A percentile compares a stretch with the other conserved stretches of the same genome.
These are phyloP conservation scores for Bos javanicus DNA, from an alignment of 2,113 vertebrate species.

Conservation along the genomic window DNA sequence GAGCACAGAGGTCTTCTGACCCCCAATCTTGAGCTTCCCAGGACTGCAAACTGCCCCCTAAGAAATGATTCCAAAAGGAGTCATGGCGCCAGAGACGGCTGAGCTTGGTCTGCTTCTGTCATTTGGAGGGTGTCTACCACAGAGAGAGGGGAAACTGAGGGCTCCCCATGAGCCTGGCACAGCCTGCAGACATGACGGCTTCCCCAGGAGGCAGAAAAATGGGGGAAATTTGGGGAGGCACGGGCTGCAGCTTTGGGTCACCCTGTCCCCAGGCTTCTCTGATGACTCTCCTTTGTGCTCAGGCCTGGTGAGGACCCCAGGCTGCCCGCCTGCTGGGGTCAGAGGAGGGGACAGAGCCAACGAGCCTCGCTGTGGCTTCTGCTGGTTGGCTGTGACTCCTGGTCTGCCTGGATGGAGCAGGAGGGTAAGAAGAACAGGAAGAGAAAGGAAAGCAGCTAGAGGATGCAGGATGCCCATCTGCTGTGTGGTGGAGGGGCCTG, in stretches of 20 bases:
- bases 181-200: rapidly evolving
- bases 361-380: not conserved
- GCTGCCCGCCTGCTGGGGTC: not conserved
- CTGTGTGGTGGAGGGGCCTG: conserved; percentile 35
- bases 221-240: not conserved
- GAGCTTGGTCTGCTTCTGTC: not conserved
- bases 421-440: conserved; percentile 13
- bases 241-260: not conserved
- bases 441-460: conserved; percentile 59
- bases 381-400: not conserved
- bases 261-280: too few relatives aligned
- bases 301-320: not conserved
- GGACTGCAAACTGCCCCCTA: not conserved
- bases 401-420: conserved; percentile 15
- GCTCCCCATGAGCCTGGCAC: rapidly evolving
- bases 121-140: not conserved
- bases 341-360: not conserved
- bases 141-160: not conserved
- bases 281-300: not conserved
- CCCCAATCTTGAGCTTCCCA: not conserved
- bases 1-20: not conserved
- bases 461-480: conserved; percentile 74
- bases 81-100: not conserved
- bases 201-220: not conserved
- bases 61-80: not conserved